Base-by-base conservation (phyloP, 2,113 vertebrate genomes). In the Microtus oregoni region DNA sequence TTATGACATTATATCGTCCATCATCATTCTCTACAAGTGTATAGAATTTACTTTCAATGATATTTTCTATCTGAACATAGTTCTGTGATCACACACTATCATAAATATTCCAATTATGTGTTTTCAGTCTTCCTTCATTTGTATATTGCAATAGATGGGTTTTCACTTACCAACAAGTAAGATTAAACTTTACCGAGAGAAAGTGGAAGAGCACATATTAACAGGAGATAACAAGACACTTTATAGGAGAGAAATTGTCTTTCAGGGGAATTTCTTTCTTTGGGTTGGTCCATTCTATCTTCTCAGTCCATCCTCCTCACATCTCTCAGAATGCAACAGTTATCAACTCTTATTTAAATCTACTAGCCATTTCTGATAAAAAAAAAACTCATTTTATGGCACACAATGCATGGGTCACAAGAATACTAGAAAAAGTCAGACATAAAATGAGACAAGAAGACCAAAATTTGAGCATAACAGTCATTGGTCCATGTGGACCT, bases 1-100 rank as follows among this genome's bases (percentile, higher is more conserved):
- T 70, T 55, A 70, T 63, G 47, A 41, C 41, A 26, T 1, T 10
- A 73, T 17, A 91, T 89, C 87, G 58, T 7, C 52, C 65, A 50
- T 83, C 86, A 1, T 86, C 83, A 82, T 96, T 73, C 86, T 95
- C 89, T 47, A 47, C 15, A 94, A 96, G 92, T 65, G 32, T 65
- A 78, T 61, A 93, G 63, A 88, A 86, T 94, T 55, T 52, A 65
- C 96, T 96, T 90, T 82, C 76, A 47, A 97, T 20, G 76, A 32
- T 91, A 96, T 92, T 19, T 97, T 96, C 92, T 44, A 0, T 52
- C 41, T 15, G 26, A 58, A 26, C 70, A 50, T 70, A 50, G 50
- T 95, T 82, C 58, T 76, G 41, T 14, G 58, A 41, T 86, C 22
- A 83, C n/a, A 73, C 7, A 0, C 55, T 4, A 24, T 8, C 44